Conservation (phyloP, 2,113 vertebrate species). For the Hiodon alosoides region DNA sequence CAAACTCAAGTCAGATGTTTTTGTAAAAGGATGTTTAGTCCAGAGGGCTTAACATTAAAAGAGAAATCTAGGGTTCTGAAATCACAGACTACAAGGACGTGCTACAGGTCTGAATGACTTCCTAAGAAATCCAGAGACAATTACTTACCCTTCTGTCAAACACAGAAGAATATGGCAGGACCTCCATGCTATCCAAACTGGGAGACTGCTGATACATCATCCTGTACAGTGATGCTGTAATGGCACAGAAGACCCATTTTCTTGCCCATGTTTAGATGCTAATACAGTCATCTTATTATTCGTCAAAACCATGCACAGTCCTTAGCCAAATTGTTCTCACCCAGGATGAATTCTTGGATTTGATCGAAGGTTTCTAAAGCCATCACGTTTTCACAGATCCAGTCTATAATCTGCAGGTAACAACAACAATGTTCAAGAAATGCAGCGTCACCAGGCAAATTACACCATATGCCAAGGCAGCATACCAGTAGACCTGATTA, state of each 20-base stretch:
- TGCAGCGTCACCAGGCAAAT: background rate
- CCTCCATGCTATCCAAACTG: constrained; percentile 61
- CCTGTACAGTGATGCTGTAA: constrained; percentile 78
- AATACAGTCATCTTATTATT: too few species aligned
- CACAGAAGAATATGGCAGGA: constrained; percentile 80
- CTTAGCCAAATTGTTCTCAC: constrained; percentile 55
- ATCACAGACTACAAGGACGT: too few species aligned
- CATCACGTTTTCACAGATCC: constrained; percentile 78
- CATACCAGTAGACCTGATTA: background rate
- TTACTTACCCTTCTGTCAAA: constrained; percentile 73
- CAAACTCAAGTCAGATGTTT: too few species aligned
- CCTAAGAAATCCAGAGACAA: background rate
- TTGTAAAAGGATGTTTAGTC: too few species aligned
- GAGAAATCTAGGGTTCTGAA: too few species aligned
- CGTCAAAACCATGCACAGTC: background rate
- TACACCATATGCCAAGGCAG: background rate
- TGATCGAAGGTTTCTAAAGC: constrained; percentile 77
- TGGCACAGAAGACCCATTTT: background rate
- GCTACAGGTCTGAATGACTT: too few species aligned
- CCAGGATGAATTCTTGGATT: constrained; percentile 89
- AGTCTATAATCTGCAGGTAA: constrained; percentile 72
- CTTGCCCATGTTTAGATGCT: too few species aligned
- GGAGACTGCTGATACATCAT: constrained; percentile 66
- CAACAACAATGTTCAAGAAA: background rate
- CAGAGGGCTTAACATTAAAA: too few species aligned